Evolutionary conservation across 2,113 vertebrate genomes (phyloP), one percentile per base, ranked within the genome.

Genomic region (Indicator maculatus): DNA sequence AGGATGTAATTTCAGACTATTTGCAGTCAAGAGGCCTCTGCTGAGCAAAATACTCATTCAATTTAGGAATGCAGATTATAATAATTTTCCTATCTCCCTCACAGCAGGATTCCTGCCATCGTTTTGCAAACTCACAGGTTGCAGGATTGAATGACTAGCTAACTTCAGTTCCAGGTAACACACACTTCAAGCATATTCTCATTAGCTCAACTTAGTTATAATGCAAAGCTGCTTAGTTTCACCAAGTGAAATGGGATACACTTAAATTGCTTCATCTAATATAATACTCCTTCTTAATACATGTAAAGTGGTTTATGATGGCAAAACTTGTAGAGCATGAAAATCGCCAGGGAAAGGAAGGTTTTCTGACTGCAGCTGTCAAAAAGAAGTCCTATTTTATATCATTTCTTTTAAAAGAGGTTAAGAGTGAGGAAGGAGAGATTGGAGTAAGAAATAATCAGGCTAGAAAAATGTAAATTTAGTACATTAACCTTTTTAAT

Each of bases 51-150:
- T 96, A 96, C 92, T 97, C 86, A 80, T 97, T 97, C 97, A 96
- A 89, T 98, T 98, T 97, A 96, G 78, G 79, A 96, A 98, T 95
- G 93, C 75, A 97, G 96, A 97, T 98, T 97, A 97, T 96, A 98
- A 97, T 97, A 97, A 97, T 97, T 98, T 98, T 95, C 96, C 96
- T 96, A 97, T 97, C 97, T 97, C 84, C 36, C 81, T 96, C 95
- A 7, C 97, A 97, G 97, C 96, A 97, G 96, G 97, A 74, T 90
- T 93, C 84, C 83, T 96, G 89, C 93, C 92, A 96, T 96, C 92
- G 2, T 96, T 96, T 95, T 96, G 75, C 91, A 97, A 91, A 96
- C 84, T 93, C 89, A 93, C 84, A 86, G 86, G 78, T 96, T 97
- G 56, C 77, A 89, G 83, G 92, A 88, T 61, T 93, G 94, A 96